Percentiles rank a stretch among this genome's conserved stretches.
Evolutionary conservation across 2,797 vertebrate genomes (phyloP).

Genomic region (Schizothorax lantsangensis): DNA sequence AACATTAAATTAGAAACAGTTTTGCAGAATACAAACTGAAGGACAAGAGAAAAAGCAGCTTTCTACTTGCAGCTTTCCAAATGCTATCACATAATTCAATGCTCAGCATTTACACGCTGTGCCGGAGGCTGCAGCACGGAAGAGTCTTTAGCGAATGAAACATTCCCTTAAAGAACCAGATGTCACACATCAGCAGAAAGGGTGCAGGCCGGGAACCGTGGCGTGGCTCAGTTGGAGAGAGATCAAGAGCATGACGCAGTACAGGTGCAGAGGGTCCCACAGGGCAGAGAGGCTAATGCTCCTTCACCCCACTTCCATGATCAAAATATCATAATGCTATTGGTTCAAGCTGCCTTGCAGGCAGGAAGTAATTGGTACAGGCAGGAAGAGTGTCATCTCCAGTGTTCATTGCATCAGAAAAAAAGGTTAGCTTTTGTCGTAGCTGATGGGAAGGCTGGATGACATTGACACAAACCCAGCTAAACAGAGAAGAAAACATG

Average conservation of each 20-base stretch:
- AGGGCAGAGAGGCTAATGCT: neutral
- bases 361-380: slow-evolving; percentile 59
- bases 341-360: slow-evolving; percentile 44
- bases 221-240: slow-evolving; percentile 29
- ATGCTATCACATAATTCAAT: slow-evolving; percentile 27
- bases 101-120: slow-evolving; percentile 8
- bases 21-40: neutral
- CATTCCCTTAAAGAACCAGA: slow-evolving; percentile 48
- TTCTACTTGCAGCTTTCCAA: slow-evolving; percentile 20
- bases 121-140: slow-evolving; percentile 11
- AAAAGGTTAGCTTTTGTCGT: neutral
- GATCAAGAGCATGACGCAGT: slow-evolving; percentile 44
- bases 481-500: neutral
- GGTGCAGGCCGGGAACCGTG: slow-evolving; percentile 13
- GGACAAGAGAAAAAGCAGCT: neutral
- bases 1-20: slow-evolving; percentile 20
- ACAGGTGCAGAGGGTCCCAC: slow-evolving; percentile 46
- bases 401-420: slow-evolving; percentile 1
- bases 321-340: slow-evolving; percentile 54
- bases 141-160: slow-evolving; percentile 49
- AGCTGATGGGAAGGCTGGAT: neutral
- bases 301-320: slow-evolving; percentile 40
- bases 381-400: slow-evolving; percentile 42
- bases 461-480: slow-evolving; percentile 8
- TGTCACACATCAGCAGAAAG: slow-evolving; percentile 54